These are phyloP conservation scores for Strix aluco DNA, from an alignment of 2,113 vertebrate species.

Conservation along the genomic window DNA sequence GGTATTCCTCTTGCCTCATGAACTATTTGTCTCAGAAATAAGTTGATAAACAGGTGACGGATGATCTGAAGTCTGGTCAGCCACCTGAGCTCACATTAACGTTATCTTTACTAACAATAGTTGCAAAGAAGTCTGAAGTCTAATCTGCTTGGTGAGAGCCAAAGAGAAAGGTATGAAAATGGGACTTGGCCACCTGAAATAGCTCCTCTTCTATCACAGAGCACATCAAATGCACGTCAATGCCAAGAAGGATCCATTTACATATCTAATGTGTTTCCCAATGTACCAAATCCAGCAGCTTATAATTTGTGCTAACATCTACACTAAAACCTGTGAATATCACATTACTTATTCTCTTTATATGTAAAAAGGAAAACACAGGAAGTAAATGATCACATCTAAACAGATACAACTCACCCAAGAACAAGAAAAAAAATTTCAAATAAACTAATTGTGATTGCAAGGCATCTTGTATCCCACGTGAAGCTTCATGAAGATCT, in stretches of 20 bases:
- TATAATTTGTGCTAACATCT: neutral
- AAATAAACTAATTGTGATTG: neutral
- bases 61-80: neutral
- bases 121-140: neutral
- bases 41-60: neutral
- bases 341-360: neutral
- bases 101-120: neutral
- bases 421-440: neutral
- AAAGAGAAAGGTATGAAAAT: neutral
- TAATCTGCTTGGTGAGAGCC: neutral
- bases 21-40: neutral
- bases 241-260: neutral
- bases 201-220: neutral
- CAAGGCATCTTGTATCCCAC: neutral
- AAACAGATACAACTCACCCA: neutral
- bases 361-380: neutral
- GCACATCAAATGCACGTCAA: neutral
- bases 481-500: neutral
- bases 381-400: neutral
- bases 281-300: rapidly evolving
- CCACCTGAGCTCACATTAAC: neutral
- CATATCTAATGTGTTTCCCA: neutral
- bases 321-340: neutral
- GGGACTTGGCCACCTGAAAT: neutral
- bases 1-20: neutral